Evolutionary conservation across 1,140 invertebrate species (phyloP).

Genomic region (Bombus sylvicola): DNA sequence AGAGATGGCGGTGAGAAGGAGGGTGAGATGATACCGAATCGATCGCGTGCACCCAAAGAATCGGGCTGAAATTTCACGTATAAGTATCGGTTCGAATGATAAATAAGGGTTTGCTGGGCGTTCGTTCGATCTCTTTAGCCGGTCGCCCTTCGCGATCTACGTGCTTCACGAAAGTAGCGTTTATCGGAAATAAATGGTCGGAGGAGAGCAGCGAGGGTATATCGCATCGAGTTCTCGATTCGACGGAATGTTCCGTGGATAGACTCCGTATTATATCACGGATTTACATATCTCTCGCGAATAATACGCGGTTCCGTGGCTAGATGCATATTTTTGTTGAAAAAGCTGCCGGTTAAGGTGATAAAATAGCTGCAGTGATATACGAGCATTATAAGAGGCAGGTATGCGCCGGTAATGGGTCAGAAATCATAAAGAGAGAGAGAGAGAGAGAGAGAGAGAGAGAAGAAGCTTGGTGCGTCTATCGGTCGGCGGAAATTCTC

Average conservation of each 20-base stretch:
- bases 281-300: conserved; percentile 53
- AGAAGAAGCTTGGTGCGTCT: conserved; percentile 18
- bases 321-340: conserved; percentile 49
- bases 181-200: conserved; percentile 50
- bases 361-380: conserved; percentile 42
- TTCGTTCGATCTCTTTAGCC: conserved; percentile 19
- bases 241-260: conserved; percentile 43
- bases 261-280: conserved; percentile 52
- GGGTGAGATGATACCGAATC: not conserved
- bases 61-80: not conserved
- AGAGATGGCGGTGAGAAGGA: not conserved
- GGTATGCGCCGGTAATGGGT: conserved; percentile 38
- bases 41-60: not conserved
- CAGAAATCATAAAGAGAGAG: conserved; percentile 32
- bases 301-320: conserved; percentile 40
- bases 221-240: conserved; percentile 39
- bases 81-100: conserved; percentile 3
- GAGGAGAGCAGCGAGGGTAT: not conserved
- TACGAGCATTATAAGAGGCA: conserved; percentile 37
- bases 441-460: conserved; percentile 16
- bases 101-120: conserved; percentile 23
- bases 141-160: conserved; percentile 3
- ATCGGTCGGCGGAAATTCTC: not conserved
- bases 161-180: conserved; percentile 31
- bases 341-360: conserved; percentile 47